phyloP scores from a whole-genome alignment of 2,888 invertebrate genomes.

The Andrena fulva region DNA sequence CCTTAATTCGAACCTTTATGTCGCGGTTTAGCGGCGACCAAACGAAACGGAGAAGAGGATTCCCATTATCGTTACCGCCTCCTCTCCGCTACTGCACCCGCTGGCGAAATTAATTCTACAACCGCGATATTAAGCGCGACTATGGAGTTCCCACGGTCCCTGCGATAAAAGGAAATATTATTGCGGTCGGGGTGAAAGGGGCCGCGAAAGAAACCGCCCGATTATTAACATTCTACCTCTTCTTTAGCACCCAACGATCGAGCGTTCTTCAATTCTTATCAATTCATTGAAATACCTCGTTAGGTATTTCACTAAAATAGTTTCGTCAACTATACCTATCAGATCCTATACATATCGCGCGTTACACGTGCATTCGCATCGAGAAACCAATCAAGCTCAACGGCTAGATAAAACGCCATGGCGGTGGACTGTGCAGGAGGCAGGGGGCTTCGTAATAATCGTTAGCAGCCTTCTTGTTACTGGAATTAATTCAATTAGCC shows the following conservation, averaged over 20 bases:
- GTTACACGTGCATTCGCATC: background rate
- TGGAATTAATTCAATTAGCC: conserved; percentile 75
- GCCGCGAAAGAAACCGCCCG: no score
- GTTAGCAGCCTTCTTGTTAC: conserved; percentile 75
- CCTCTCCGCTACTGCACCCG: background rate
- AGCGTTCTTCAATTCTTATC: no score
- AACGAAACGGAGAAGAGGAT: conserved; percentile 19
- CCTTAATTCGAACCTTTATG: conserved; percentile 26
- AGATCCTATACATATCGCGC: no score
- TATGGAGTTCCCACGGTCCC: background rate
- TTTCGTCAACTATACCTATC: no score
- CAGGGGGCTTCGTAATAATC: conserved; percentile 65
- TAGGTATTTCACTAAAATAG: no score
- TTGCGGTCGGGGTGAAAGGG: background rate
- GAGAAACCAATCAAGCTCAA: conserved; percentile 42
- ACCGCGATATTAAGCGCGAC: conserved; percentile 22
- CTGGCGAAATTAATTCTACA: conserved; percentile 33
- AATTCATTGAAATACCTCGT: no score
- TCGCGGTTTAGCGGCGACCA: conserved; percentile 20
- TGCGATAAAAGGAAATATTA: conserved; percentile 6
- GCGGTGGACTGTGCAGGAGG: background rate
- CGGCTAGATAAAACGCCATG: conserved; percentile 36
- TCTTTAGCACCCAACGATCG: no score
- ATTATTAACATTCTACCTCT: background rate
- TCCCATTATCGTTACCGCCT: conserved; percentile 23